Percentiles rank a stretch among this genome's conserved stretches.
phyloP scores from a whole-genome alignment of 2,888 invertebrate genomes.

The Mythimna vitellina region DNA sequence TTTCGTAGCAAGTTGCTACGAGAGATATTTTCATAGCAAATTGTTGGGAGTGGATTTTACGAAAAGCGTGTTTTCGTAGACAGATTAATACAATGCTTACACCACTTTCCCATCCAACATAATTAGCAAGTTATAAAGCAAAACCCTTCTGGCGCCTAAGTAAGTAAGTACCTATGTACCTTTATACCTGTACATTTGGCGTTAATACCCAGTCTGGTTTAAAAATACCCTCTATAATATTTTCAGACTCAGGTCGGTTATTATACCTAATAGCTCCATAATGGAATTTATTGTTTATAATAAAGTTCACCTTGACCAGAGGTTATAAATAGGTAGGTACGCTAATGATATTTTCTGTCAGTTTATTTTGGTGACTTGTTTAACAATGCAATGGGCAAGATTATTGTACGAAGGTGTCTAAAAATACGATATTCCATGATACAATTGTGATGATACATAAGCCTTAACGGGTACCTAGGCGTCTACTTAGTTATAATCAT shows the following conservation, averaged over 20 bases:
- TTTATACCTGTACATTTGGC: not conserved
- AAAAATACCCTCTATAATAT: slow-evolving; percentile 12
- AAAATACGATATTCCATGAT: slow-evolving; percentile 1
- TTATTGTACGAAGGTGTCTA: slow-evolving; percentile 2
- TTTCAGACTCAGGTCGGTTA: not conserved
- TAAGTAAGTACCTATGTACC: not conserved
- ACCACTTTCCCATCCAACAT: not conserved
- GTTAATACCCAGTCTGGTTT: slow-evolving; percentile 12
- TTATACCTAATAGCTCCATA: not conserved
- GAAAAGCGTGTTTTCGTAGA: too few species aligned
- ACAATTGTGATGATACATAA: too few species aligned
- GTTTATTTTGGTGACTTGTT: slow-evolving; percentile 29
- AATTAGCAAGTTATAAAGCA: not conserved
- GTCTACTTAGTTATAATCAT: not conserved
- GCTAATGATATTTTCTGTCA: slow-evolving; percentile 28
- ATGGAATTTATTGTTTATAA: slow-evolving; percentile 9
- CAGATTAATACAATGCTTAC: not conserved
- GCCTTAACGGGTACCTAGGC: not conserved
- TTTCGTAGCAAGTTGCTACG: too few species aligned
- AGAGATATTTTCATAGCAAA: not conserved
- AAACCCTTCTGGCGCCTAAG: not conserved
- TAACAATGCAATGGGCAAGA: not conserved
- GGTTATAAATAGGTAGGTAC: slow-evolving; percentile 13
- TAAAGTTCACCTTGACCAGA: slow-evolving; percentile 8
- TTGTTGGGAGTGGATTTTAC: not conserved